Evolutionary conservation across 2,888 invertebrate species (phyloP), one percentile per base, ranked within the genome.

Genomic region (Lamproptera curius): DNA sequence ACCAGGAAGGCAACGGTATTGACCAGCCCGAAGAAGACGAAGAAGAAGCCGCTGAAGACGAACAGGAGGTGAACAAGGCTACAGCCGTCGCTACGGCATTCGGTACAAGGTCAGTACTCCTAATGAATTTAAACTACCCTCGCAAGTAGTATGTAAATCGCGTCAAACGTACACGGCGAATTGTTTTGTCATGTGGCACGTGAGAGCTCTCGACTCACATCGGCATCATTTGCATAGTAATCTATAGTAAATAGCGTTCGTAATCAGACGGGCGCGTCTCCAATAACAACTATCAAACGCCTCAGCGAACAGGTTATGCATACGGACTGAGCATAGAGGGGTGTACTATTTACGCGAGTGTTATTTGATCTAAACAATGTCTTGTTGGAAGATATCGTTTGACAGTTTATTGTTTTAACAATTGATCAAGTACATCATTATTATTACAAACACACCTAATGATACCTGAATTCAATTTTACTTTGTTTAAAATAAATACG

Each of bases 21-120:
- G 82, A 82, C 1, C 65, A 70, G 44, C 53, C 55, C 14, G 70
- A 74, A 39, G 67, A 73, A 9, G 62, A 69, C 40, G 67, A 67
- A 10, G 56, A 76, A 41, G 69, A 73, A 15, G 63, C 68, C 20
- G 71, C 73, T 4, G 52, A 61, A 2, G 67, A 72, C 33, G 64
- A 67, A 26, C 67, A 72, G 20, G 68, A 67, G 35, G 70, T 64
- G n/a, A 59, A 62, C 37, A 76, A 60, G 16, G 81, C 74, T 0
- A 78, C 77, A 2, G 83, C 87, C 1, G 79, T 85, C 0, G 85
- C 87, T 1, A 85, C 84, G 26, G 83, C 83, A 50, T 86, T 85
- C 59, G 87, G 85, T 8, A 50, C 81, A 61, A 84, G 86, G 86
- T 85, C 49, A 70, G 76, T 70, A 16, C 20, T 9, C 15, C 16